A percentile compares a stretch with the other conserved stretches of the same genome.
phyloP scores from a whole-genome alignment of 2,797 vertebrate genomes.

The Allobates femoralis region DNA sequence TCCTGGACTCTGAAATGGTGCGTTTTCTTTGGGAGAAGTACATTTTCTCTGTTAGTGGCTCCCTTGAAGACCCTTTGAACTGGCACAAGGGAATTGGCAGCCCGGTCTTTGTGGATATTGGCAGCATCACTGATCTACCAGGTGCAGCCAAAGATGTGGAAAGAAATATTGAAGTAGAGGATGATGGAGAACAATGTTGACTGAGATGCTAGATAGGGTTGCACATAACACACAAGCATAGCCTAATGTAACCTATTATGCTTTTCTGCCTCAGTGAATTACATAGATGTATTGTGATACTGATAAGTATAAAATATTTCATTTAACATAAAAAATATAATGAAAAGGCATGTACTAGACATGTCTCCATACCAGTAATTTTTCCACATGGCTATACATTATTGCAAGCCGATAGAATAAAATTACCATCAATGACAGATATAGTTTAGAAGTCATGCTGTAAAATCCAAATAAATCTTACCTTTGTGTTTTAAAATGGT shows the following conservation, averaged over 20 bases:
- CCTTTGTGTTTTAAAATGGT: not conserved
- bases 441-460: constrained; percentile 1
- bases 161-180: constrained; percentile 33
- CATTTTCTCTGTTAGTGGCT: constrained; percentile 78
- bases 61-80: constrained; percentile 70
- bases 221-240: constrained; percentile 7
- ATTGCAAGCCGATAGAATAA: not conserved
- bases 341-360: not conserved
- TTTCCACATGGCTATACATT: not conserved
- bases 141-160: constrained; percentile 40
- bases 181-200: constrained; percentile 56
- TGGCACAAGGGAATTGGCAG: constrained; percentile 55
- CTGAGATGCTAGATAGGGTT: not conserved
- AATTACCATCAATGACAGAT: not conserved
- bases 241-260: not conserved
- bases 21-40: constrained; percentile 67
- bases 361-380: not conserved
- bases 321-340: not conserved
- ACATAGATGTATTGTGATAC: constrained; percentile 6
- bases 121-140: constrained; percentile 54
- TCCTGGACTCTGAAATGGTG: constrained; percentile 58
- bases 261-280: not conserved
- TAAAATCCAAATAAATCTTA: not conserved
- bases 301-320: not conserved
- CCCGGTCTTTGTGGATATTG: constrained; percentile 51